Evolutionary conservation across 1,140 invertebrate species (phyloP).

Genomic region (Hyphantria cunea): DNA sequence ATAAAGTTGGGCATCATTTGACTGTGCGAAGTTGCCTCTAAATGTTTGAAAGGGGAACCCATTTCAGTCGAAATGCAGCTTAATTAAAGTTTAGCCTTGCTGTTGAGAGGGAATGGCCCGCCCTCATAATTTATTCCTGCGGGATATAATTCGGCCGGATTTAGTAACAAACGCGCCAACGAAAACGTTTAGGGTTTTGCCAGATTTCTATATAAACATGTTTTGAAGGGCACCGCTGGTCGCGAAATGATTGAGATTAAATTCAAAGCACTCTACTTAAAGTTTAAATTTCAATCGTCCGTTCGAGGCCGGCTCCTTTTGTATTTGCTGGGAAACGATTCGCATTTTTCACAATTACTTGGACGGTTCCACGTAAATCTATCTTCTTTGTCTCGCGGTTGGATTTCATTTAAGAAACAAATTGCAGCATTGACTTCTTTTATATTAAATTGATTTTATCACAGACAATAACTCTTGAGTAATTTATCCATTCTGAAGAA

Average conservation of each 20-base stretch:
- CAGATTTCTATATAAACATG: slow-evolving; percentile 31
- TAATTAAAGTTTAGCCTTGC: slow-evolving; percentile 69
- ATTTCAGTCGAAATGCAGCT: slow-evolving; percentile 66
- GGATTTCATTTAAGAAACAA: slow-evolving; percentile 73
- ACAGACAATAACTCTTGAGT: slow-evolving; percentile 24
- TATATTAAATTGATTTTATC: slow-evolving; percentile 55
- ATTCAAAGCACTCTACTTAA: slow-evolving; percentile 28
- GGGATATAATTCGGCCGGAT: slow-evolving; percentile 64
- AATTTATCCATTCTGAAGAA: too few relatives aligned
- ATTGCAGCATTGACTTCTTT: slow-evolving; percentile 60
- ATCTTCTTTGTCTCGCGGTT: slow-evolving; percentile 72
- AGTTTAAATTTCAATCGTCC: slow-evolving; percentile 50
- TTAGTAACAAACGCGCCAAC: slow-evolving; percentile 56
- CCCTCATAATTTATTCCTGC: slow-evolving; percentile 70
- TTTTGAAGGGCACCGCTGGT: slow-evolving; percentile 13
- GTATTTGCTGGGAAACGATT: slow-evolving; percentile 59
- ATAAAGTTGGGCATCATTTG: slow-evolving; percentile 48
- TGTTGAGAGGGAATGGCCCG: slow-evolving; percentile 54
- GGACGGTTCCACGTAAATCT: slow-evolving; percentile 74
- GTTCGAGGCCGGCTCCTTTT: slow-evolving; percentile 49
- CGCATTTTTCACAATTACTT: slow-evolving; percentile 79
- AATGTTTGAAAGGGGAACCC: slow-evolving; percentile 60
- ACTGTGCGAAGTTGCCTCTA: slow-evolving; percentile 43
- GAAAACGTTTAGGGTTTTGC: slow-evolving; percentile 44
- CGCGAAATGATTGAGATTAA: slow-evolving; percentile 13